Evolutionary conservation across 1,140 invertebrate genomes (phyloP), one percentile per base, ranked within the genome.

Genomic region (Globodera ellingtonae): DNA sequence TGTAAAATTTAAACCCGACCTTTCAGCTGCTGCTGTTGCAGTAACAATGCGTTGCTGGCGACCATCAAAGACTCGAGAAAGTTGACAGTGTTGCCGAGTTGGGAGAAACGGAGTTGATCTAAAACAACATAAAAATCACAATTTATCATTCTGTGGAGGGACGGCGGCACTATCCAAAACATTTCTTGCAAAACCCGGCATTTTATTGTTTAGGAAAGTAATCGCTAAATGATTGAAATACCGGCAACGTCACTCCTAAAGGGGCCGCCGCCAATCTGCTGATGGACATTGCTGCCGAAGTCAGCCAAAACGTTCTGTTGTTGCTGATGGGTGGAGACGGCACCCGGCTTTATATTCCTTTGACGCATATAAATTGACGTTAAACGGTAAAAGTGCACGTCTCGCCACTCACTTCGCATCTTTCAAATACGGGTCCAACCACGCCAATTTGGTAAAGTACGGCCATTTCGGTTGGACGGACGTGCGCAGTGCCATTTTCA

Each of bases 391-490:
- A 35, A 44, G 10, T 24, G 67, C 7, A 70, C 13, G 9, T 0
- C 7, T 18, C n/a, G 13, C 6, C 21, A 46, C 48, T n/a, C 59
- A 86, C 86, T 89, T 81, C 56, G 83, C 78, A 67, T 89, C 88
- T 56, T 88, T 88, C 13, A 88, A 80, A 75, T 89, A 88, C 13
- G 88, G 87, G 50, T 88, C 87, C 5, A 88, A 79, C 87, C 87
- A 88, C 5, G 80, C 74, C 46, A 88, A 76, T 74, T 86, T 87
- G n/a, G 79, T 79, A 62, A 89, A 88, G 75, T 88, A 89, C n/a
- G 82, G 83, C 87, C 87, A 88, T 82, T 87, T 89, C 4, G 88
- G 85, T 46, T 78, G 77, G 65, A 83, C 79, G 10, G 77, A 76
- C 35, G 81, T 81, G 10, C 87, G 82, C 6, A 88, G 67, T 47